These are phyloP conservation scores for Sinotaia quadrata DNA, from an alignment of 2,888 invertebrate species.

Conservation along the genomic window DNA sequence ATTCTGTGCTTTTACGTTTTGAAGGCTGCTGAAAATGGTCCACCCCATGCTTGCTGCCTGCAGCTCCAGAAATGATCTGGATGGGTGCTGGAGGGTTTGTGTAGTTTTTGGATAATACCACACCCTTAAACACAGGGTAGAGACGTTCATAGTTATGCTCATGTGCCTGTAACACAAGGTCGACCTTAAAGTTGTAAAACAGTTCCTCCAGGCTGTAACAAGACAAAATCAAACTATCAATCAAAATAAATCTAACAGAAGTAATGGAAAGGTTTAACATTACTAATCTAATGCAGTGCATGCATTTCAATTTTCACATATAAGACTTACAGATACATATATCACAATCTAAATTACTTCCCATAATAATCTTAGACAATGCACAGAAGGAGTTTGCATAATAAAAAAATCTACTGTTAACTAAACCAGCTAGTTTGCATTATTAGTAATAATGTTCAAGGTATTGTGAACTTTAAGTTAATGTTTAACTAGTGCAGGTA, in stretches of 20 bases:
- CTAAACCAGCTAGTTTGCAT: too few species aligned
- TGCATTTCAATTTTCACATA: background rate
- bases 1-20: constrained; percentile 11
- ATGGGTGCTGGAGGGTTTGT: constrained; percentile 56
- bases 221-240: background rate
- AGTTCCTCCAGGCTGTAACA: constrained; percentile 58
- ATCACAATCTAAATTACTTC: too few species aligned
- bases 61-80: constrained; percentile 60
- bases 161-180: constrained; percentile 58
- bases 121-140: constrained; percentile 57
- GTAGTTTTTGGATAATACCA: constrained; percentile 49
- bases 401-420: too few species aligned
- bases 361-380: too few species aligned
- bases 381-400: too few species aligned
- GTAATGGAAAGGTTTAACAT: background rate
- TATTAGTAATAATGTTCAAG: too few species aligned
- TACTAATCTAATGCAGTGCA: background rate
- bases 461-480: too few species aligned
- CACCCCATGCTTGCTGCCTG: constrained; percentile 42
- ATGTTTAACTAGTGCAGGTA: too few species aligned
- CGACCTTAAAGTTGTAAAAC: constrained; percentile 61
- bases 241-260: background rate
- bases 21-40: constrained; percentile 30
- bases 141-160: constrained; percentile 62
- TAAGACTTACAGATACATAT: too few species aligned